Conservation (phyloP, 23 tunicate species). For the Styela plicata region DNA sequence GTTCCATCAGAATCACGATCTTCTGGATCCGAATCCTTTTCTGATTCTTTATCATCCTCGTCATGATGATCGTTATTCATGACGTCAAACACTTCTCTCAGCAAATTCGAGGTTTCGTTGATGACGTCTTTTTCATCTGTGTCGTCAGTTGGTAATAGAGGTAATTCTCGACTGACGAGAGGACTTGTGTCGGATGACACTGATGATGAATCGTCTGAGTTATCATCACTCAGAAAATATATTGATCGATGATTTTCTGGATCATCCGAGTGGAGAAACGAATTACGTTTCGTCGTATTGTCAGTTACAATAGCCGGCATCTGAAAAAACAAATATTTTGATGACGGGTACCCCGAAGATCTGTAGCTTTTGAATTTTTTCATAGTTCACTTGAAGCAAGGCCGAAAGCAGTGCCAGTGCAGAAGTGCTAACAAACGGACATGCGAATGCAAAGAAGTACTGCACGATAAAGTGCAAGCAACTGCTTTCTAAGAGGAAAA, state of each 20-base stretch:
- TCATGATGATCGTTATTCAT: not conserved
- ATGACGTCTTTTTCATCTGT: not conserved
- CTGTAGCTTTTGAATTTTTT: too few species aligned
- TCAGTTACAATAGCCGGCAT: too few species aligned
- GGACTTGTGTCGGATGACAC: not conserved
- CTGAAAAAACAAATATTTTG: too few species aligned
- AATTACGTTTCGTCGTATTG: not conserved
- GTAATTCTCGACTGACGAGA: not conserved
- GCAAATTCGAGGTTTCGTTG: not conserved
- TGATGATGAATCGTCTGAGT: not conserved
- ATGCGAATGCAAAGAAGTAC: too few species aligned
- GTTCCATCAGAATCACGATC: slow-evolving; percentile 10
- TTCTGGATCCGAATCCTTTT: not conserved
- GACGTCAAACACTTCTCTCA: slow-evolving; percentile 3
- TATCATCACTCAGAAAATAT: not conserved
- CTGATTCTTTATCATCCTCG: not conserved
- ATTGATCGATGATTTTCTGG: not conserved
- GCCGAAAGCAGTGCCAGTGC: too few species aligned
- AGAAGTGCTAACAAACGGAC: too few species aligned
- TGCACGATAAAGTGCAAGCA: too few species aligned
- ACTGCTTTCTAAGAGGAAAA: too few species aligned
- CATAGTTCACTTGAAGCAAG: too few species aligned
- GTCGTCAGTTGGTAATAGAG: not conserved
- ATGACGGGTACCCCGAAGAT: too few species aligned
- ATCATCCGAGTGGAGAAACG: not conserved